Base-by-base conservation (phyloP, 1,140 invertebrate genomes). In the Lepidostoma basale region DNA sequence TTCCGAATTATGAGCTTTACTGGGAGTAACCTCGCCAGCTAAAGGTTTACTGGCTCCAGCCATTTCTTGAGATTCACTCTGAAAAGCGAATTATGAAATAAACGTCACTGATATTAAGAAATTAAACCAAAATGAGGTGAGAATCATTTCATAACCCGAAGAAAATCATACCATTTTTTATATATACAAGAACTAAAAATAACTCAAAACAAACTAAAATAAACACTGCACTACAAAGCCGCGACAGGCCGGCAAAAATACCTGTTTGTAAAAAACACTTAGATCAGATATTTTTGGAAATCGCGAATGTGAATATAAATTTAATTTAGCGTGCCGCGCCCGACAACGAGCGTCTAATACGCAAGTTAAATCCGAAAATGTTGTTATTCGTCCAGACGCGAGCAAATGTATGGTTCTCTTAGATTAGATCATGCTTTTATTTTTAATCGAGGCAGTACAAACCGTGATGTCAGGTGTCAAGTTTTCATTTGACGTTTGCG, bases 1-100 rank as follows among this genome's bases (percentile, higher is more conserved):
- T 33, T 78, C 78, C 14, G 54, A 59, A 1, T 23, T 10, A 1
- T n/a, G 12, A 9, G 6, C 45, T 18, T 10, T 5, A 33, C 30
- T 42, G n/a, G 44, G 14, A 20, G 58, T 16, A 30, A n/a, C 16
- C 47, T 54, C 52, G 12, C 67, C 65, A 22, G 30, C 18, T 3
- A 12, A 28, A n/a, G 67, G 67, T 42, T 74, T 74, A 63, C 73
- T 74, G 20, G 72, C 65, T 2, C 18, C 62, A 8, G 65, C 68
- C 73, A 74, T 74, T n/a, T 68, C 77, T 67, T 49, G 47, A 26
- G 69, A 49, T 28, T 67, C 64, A 14, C 47, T 23, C 69, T 71
- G 65, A 64, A 70, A 69, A 3, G 63, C 16, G 33, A 20, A 62
- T 22, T 20, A 4, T 33, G 30, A 56, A 3, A 23, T n/a, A 18